Conservation (phyloP, 2,797 vertebrate species). For the Sciurus carolinensis region DNA sequence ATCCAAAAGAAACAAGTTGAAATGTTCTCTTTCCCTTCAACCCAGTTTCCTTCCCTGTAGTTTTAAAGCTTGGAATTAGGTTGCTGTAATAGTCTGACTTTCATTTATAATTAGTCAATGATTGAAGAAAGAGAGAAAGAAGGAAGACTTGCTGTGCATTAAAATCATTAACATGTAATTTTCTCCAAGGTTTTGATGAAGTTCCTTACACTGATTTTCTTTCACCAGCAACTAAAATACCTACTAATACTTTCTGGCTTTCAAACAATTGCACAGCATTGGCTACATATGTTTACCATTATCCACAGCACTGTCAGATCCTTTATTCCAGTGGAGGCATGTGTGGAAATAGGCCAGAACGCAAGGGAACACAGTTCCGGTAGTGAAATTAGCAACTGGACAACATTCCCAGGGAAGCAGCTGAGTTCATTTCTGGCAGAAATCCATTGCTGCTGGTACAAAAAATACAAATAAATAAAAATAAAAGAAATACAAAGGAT, state of each 20-base stretch:
- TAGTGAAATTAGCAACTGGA: conserved; percentile 92
- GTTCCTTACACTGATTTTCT: conserved; percentile 84
- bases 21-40: conserved; percentile 78
- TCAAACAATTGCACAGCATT: conserved; percentile 85
- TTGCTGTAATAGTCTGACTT: conserved; percentile 82
- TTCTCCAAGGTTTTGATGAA: conserved; percentile 82
- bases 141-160: conserved; percentile 78
- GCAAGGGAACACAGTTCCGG: conserved; percentile 88
- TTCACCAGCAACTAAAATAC: conserved; percentile 88
- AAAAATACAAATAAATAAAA: conserved; percentile 61
- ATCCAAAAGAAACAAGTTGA: conserved; percentile 87
- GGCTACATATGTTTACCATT: conserved; percentile 91
- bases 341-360: conserved; percentile 89
- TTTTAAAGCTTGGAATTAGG: conserved; percentile 86
- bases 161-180: conserved; percentile 80
- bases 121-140: conserved; percentile 71
- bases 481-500: conserved; percentile 56
- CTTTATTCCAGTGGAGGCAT: conserved; percentile 88
- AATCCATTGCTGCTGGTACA: conserved; percentile 83
- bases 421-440: conserved; percentile 85
- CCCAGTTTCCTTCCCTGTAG: conserved; percentile 1
- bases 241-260: conserved; percentile 89
- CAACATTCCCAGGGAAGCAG: conserved; percentile 89
- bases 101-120: conserved; percentile 82
- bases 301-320: conserved; percentile 88